Evolutionary conservation across 1,140 invertebrate genomes (phyloP), one percentile per base, ranked within the genome.

Genomic region (Ceratosolen solmsi): DNA sequence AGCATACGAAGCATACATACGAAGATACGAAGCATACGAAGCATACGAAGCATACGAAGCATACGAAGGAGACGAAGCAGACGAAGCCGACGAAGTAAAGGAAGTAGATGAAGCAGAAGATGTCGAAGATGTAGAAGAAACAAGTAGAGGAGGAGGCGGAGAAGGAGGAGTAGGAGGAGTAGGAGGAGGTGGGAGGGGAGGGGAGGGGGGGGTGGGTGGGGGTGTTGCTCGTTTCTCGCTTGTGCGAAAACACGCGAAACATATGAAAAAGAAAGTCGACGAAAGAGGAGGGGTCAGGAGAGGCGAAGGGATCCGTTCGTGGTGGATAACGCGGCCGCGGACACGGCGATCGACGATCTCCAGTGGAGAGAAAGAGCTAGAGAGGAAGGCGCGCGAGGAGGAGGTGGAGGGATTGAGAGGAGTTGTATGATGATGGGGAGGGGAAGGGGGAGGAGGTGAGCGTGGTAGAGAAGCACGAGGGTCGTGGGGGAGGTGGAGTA

Each of bases 381-480:
- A n/a, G 46, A 38, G 70, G 3, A 54, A 30, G 33, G 70, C 54
- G 65, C 63, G 46, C n/a, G 49, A 20, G 49, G 46, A 38, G 1
- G 46, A 70, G 72, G 70, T 20, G 68, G 65, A 71, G 58, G 51
- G 68, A 46, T 63, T 38, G 78, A 78, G 68, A 71, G 70, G 81
- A 78, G 79, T 72, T 81, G 79, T 80, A n/a, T n/a, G n/a, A 5
- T 9, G 51, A 8, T 38, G n/a, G 73, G 36, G 30, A 74, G 73
- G 46, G 20, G 20, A 38, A 54, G 38, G 30, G 73, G 51, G 56
- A 78, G 11, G 46, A 38, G 70, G 3, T 38, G 46, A 49, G 70
- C 54, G 65, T 63, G 46, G 78, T 20, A 51, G 41, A 68, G 60
- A 76, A 36, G 22, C 25, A 38, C 36, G 25, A n/a, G 5, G 46